A percentile compares a stretch with the other conserved stretches of the same genome.
phyloP scores from a whole-genome alignment of 2,113 vertebrate species.

The Albula goreensis region DNA sequence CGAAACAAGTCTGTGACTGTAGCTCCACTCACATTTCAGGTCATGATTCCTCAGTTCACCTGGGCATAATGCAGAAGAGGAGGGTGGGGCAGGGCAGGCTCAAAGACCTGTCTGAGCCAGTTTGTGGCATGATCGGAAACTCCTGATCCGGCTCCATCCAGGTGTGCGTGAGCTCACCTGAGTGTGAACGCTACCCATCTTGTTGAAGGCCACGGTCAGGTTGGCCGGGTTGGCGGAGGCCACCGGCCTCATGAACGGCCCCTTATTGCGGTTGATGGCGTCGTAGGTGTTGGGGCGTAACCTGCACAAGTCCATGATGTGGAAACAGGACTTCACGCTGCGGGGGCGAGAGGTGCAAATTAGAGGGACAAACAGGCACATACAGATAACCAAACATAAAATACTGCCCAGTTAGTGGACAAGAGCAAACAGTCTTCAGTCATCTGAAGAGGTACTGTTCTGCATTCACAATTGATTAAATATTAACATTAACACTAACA shows the following conservation, averaged over 20 bases:
- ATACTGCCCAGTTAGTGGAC: not conserved
- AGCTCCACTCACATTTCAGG: no score
- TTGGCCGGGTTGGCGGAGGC: slow-evolving; percentile 71
- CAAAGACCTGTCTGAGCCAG: no score
- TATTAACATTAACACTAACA: not conserved
- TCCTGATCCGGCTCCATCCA: not conserved
- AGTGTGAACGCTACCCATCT: slow-evolving; percentile 82
- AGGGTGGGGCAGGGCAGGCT: no score
- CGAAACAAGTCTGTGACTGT: no score
- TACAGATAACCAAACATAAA: not conserved
- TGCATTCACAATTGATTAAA: not conserved
- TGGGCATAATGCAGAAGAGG: no score
- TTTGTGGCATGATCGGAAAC: no score
- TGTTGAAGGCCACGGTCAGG: slow-evolving; percentile 83
- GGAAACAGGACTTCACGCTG: slow-evolving; percentile 97
- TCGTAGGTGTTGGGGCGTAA: slow-evolving; percentile 81
- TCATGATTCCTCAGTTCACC: no score
- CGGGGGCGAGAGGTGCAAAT: not conserved
- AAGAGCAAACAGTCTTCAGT: not conserved
- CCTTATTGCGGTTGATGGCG: slow-evolving; percentile 83
- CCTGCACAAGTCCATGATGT: slow-evolving; percentile 96
- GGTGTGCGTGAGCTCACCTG: slow-evolving; percentile 73
- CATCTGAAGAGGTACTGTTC: not conserved
- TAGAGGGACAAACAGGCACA: not conserved
- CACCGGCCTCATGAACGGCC: slow-evolving; percentile 82